Percentiles rank a stretch among this genome's conserved stretches.
Evolutionary conservation across 2,113 vertebrate genomes (phyloP).

Genomic region (Nettapus auritus): DNA sequence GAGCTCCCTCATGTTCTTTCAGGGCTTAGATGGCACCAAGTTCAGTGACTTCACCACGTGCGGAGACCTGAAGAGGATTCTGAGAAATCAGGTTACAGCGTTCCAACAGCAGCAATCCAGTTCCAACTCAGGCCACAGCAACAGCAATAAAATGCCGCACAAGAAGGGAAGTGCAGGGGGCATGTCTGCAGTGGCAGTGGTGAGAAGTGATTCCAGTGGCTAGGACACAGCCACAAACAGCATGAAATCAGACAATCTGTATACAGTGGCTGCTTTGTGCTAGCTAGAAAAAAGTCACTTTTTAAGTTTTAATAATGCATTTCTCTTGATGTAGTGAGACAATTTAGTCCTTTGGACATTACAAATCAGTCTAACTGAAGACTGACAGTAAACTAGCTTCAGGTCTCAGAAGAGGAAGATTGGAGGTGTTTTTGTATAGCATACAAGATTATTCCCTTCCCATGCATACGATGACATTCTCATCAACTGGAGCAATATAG

Average conservation of each 20-base stretch:
- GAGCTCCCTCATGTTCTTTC: not conserved
- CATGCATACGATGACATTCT: not conserved
- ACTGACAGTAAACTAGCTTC: not conserved
- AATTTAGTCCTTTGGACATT: not conserved
- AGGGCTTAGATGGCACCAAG: not conserved
- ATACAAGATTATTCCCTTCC: not conserved
- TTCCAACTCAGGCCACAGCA: not conserved
- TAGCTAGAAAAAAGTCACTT: accelerated
- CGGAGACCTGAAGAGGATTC: not conserved
- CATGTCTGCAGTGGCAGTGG: not conserved
- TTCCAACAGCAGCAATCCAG: too few species aligned
- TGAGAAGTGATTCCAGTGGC: not conserved
- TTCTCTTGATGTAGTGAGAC: not conserved
- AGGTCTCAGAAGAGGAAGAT: not conserved
- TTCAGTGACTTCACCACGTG: not conserved
- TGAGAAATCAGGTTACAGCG: not conserved
- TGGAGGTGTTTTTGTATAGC: not conserved
- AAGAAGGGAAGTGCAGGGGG: not conserved
- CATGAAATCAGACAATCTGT: not conserved
- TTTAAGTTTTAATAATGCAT: not conserved
- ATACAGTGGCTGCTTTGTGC: accelerated
- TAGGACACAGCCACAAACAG: not conserved
- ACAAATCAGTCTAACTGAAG: not conserved
- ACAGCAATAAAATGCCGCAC: not conserved
- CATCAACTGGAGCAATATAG: not conserved